Evolutionary conservation across 2,797 vertebrate genomes (phyloP), one percentile per base, ranked within the genome.

Genomic region (Prionace glauca): DNA sequence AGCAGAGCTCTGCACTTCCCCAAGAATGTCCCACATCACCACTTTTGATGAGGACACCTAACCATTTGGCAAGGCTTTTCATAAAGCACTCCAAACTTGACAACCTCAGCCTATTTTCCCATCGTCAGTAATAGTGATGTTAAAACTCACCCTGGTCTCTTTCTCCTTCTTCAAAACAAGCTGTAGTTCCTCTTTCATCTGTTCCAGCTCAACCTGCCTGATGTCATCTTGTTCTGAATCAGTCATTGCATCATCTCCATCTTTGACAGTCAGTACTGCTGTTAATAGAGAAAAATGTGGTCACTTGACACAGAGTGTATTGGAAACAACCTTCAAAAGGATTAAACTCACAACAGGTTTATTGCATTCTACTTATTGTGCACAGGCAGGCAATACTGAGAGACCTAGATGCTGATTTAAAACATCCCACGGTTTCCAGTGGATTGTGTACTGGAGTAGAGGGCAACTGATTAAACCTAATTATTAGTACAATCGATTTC

Each of bases 101-200:
- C 5, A 20, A 92, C 8, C 18, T 67, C 90, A 67, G 62, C 22
- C 32, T 41, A 22, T 36, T 36, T n/a, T 67, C 18, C n/a, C 11
- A 12, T 22, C 18, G 12, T 9, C n/a, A 67, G 20, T 41, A 67
- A 67, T 41, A 0, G 12, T 50, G 41, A 41, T 60, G 29, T 94
- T 32, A 72, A 24, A 45, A 62, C 97, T 97, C 97, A 99, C 98
- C 97, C 97, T 98, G 96, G 96, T 98, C 97, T 99, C 98, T 96
- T 97, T 97, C 96, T 98, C 98, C 96, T 98, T 98, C 97, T 97
- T 98, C n/a, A 97, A 96, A 96, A 98, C 97, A 96, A 99, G 96
- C 84, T 97, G 97, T 79, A 99, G 97, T 95, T 99, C 98, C 88
- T 99, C 98, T 97, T 97, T 98, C 96, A 97, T 95, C 67, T 96